Conservation (phyloP, 1,140 invertebrate species). For the Drosophila chauvacae region DNA sequence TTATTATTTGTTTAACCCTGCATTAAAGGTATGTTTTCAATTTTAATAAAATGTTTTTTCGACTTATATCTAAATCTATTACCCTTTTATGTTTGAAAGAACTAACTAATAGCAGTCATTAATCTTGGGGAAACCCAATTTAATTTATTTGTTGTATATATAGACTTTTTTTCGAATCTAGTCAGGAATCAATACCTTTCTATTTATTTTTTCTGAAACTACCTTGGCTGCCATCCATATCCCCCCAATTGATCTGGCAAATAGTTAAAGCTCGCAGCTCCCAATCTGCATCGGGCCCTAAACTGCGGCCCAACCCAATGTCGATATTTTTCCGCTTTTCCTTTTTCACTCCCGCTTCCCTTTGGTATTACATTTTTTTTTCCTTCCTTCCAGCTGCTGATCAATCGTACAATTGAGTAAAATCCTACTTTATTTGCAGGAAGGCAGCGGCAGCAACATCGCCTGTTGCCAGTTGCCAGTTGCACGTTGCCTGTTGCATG, state of each 20-base stretch:
- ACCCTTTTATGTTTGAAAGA: not conserved
- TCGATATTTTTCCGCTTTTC: conserved; percentile 44
- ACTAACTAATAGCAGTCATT: not conserved
- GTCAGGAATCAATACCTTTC: conserved; percentile 4
- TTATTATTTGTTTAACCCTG: not conserved
- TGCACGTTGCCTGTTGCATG: conserved; percentile 39
- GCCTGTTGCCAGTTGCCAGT: conserved; percentile 48
- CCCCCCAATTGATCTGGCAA: conserved; percentile 50
- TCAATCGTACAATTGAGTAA: conserved; percentile 82
- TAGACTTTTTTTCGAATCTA: conserved; percentile 2
- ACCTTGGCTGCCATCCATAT: conserved; percentile 18
- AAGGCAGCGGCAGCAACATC: conserved; percentile 57
- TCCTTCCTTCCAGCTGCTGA: conserved; percentile 60
- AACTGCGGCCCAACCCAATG: conserved; percentile 45
- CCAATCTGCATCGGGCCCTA: conserved; percentile 54
- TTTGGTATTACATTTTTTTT: conserved; percentile 20
- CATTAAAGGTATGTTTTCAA: not conserved
- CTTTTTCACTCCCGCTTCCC: conserved; percentile 13
- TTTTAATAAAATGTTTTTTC: not conserved
- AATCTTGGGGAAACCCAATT: not conserved
- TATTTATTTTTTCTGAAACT: not conserved
- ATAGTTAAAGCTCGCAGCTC: conserved; percentile 53
- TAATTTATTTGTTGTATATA: not conserved
- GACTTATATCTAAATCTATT: not conserved
- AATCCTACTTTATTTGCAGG: conserved; percentile 82